A percentile compares a stretch with the other conserved stretches of the same genome.
These are phyloP conservation scores for Lepidurus packardi DNA, from an alignment of 1,140 invertebrate species.

Conservation along the genomic window DNA sequence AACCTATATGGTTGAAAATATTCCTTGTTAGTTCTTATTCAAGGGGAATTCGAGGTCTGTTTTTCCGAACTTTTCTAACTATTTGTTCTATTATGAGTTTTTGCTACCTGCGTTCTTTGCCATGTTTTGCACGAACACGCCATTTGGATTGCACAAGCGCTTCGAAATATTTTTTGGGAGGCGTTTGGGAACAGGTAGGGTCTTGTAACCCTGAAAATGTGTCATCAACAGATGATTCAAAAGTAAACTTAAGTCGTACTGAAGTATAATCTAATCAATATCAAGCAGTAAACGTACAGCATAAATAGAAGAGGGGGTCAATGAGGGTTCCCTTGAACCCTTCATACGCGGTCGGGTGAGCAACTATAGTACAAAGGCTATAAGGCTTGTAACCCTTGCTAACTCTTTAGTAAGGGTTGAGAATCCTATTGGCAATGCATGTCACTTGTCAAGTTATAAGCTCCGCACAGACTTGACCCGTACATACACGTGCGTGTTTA, in stretches of 20 bases:
- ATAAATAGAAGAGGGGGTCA: background rate
- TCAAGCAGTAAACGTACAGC: background rate
- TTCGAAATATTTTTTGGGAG: too few relatives aligned
- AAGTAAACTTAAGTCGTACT: background rate
- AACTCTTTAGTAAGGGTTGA: background rate
- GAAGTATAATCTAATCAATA: background rate
- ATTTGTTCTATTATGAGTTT: too few relatives aligned
- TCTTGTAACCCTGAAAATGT: too few relatives aligned
- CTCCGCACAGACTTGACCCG: background rate
- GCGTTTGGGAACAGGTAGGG: too few relatives aligned
- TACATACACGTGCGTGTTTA: constrained; percentile 15
- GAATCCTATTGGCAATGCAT: constrained; percentile 5
- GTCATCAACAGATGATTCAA: too few relatives aligned
- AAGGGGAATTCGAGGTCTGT: too few relatives aligned
- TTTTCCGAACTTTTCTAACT: too few relatives aligned
- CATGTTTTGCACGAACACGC: too few relatives aligned
- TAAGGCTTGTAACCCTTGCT: background rate
- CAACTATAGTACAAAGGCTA: background rate
- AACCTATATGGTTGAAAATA: too few relatives aligned
- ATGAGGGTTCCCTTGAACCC: background rate
- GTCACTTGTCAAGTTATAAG: constrained; percentile 19
- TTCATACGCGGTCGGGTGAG: background rate
- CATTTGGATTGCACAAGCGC: too few relatives aligned
- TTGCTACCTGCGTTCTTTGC: too few relatives aligned
- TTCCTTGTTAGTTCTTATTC: too few relatives aligned